These are phyloP conservation scores for Pterocles orientalis DNA, from an alignment of 2,113 vertebrate genomes.

Conservation along the genomic window DNA sequence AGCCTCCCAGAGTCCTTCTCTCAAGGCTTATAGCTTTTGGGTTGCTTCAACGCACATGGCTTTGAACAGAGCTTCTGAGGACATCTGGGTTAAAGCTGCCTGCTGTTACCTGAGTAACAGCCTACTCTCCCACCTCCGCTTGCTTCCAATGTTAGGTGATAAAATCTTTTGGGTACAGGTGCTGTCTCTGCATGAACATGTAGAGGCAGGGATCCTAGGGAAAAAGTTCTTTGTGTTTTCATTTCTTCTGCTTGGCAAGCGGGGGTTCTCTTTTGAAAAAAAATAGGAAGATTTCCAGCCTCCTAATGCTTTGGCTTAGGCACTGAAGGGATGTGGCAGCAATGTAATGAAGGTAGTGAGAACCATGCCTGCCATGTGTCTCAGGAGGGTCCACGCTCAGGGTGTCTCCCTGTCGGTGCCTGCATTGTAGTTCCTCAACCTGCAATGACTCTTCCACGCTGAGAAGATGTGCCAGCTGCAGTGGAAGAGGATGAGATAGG, in stretches of 20 bases:
- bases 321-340: not conserved
- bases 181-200: not conserved
- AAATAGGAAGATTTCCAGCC: not conserved
- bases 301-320: not conserved
- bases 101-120: not conserved
- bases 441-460: not conserved
- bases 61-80: not conserved
- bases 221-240: not conserved
- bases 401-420: rapidly evolving
- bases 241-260: not conserved
- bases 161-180: not conserved
- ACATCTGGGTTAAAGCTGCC: not conserved
- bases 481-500: not conserved
- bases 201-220: not conserved
- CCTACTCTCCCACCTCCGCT: not conserved
- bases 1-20: not conserved
- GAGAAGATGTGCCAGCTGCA: not conserved
- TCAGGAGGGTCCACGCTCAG: not conserved
- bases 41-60: not conserved
- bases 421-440: not conserved
- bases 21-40: not conserved
- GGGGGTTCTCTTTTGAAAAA: not conserved
- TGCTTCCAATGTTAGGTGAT: not conserved
- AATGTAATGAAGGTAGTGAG: rapidly evolving
- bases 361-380: not conserved